Conservation (phyloP, 2,888 invertebrate genomes). For the Phytoseiulus persimilis region DNA sequence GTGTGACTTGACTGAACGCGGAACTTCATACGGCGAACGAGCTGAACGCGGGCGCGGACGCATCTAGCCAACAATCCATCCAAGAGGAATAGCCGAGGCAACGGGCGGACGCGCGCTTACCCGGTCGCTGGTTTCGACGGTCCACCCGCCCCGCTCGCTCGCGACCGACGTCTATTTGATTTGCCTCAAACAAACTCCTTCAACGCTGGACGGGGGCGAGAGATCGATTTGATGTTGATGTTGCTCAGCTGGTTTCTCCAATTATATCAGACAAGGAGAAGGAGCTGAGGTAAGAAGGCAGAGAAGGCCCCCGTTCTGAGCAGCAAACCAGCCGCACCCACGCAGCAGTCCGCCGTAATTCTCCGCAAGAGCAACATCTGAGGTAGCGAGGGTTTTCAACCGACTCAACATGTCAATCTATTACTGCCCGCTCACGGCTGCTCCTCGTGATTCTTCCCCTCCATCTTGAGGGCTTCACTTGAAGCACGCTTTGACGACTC, state of each 20-base stretch:
- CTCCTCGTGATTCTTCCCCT: background rate
- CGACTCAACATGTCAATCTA: slow-evolving; percentile 5
- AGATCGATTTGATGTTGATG: background rate
- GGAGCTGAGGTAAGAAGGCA: background rate
- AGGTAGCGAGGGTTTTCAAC: background rate
- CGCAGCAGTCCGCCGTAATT: slow-evolving; percentile 5
- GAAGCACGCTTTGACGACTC: background rate
- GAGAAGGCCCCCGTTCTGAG: background rate
- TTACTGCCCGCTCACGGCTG: background rate
- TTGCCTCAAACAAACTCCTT: background rate
- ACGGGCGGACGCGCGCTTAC: background rate
- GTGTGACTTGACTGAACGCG: background rate
- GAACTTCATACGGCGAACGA: background rate
- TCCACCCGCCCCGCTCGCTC: background rate
- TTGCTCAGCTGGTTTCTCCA: background rate
- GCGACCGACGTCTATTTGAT: background rate
- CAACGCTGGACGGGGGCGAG: slow-evolving; percentile 5
- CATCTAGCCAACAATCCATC: background rate
- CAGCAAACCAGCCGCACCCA: background rate
- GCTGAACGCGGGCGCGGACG: background rate
- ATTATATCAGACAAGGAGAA: background rate
- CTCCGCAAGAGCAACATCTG: background rate
- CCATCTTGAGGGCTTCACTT: background rate
- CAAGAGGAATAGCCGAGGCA: too few relatives aligned
- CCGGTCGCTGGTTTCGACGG: background rate